Percentiles rank a stretch among this genome's conserved stretches.
Conservation (phyloP, 2,888 invertebrate genomes). For the Agrypnus murinus region DNA sequence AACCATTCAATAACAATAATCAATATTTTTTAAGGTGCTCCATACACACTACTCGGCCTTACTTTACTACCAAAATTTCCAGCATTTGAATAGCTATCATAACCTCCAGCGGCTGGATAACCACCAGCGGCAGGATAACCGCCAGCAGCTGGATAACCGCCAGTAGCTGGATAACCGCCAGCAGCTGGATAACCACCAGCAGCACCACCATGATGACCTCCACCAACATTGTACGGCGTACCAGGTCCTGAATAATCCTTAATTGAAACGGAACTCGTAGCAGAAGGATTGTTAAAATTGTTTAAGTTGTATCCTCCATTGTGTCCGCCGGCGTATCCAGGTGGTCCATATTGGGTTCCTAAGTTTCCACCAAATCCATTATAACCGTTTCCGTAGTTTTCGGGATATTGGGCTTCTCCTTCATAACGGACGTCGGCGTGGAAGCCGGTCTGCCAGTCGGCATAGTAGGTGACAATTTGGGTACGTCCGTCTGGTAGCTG, state of each 20-base stretch:
- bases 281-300: slow-evolving; percentile 42
- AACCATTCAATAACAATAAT: slow-evolving; percentile 23
- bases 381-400: slow-evolving; percentile 69
- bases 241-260: slow-evolving; percentile 60
- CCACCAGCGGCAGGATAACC: slow-evolving; percentile 44
- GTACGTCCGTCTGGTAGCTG: slow-evolving; percentile 77
- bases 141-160: no score
- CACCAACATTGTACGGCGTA: slow-evolving; percentile 52
- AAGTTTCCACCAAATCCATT: slow-evolving; percentile 48
- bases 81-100: slow-evolving; percentile 53
- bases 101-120: slow-evolving; percentile 28
- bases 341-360: background rate
- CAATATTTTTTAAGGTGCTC: slow-evolving; percentile 57
- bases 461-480: slow-evolving; percentile 84
- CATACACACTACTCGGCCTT: slow-evolving; percentile 56
- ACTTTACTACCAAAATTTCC: slow-evolving; percentile 52
- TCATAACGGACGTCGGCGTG: slow-evolving; percentile 84
- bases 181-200: slow-evolving; percentile 32
- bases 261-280: slow-evolving; percentile 60
- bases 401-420: slow-evolving; percentile 80
- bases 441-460: slow-evolving; percentile 86
- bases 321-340: background rate
- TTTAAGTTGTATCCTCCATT: no score
- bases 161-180: slow-evolving; percentile 40
- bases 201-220: slow-evolving; percentile 35